Base-by-base conservation (phyloP, 2,888 invertebrate genomes). In the Tenthredo amoena region DNA sequence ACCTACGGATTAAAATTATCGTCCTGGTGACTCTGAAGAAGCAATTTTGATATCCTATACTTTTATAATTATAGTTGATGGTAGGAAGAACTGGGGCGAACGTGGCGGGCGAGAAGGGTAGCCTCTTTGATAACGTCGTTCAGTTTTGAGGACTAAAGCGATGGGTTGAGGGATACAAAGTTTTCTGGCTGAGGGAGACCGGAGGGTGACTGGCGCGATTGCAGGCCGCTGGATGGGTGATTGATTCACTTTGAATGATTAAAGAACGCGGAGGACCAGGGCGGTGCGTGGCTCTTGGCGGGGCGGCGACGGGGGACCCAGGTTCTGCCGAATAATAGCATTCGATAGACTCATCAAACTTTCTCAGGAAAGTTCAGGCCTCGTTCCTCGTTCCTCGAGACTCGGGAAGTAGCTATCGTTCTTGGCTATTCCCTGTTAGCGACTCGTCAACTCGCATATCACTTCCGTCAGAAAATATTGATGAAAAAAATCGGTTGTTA, bases 181-280 rank as follows among this genome's bases (percentile, higher is more conserved):
- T 79, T 81, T 68, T 79, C 82, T 84, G 89, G 88, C 89, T 87
- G 89, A 89, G 88, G 89, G 88, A 88, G 89, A 88, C 88, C 89
- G 89, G 89, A 91, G 91, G 90, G 92, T 92, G 92, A 92, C 92
- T 91, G 89, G 90, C 91, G 90, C 90, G 90, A 91, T 92, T 91
- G 90, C 90, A 88, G 88, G 88, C 88, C 89, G 89, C 89, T 88
- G 89, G 90, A 91, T 91, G 89, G 91, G 93, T 93, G 93, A 93
- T 93, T 93, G 93, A 93, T 93, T 93, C 90, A 91, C 92, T 92
- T 91, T 92, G 93, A 93, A 93, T 93, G 93, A 93, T 93, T 92
- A 92, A 93, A 93, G 92, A 93, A 92, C 89, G 89, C 89, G 90
- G 89, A 89, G 89, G 90, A 89, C 88, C 72, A 55, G 89, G 88